A percentile compares a stretch with the other conserved stretches of the same genome.
phyloP scores from a whole-genome alignment of 2,888 invertebrate species.

The Gibbula magus region DNA sequence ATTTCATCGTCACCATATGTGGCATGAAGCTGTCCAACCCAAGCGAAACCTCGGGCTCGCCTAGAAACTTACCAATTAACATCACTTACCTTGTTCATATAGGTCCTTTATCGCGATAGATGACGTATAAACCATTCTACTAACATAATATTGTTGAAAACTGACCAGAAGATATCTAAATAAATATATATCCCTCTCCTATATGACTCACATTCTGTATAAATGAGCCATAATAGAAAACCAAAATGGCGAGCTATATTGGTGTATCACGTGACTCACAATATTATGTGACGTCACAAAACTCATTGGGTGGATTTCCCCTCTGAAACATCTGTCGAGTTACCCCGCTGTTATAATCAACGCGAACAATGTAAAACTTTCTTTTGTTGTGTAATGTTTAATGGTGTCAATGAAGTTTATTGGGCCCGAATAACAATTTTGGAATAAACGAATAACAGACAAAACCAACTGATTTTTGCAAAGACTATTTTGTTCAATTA shows the following conservation, averaged over 20 bases:
- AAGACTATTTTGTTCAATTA: too few species aligned
- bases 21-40: neutral
- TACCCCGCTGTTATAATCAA: too few species aligned
- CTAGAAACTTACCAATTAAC: neutral
- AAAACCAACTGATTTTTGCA: too few species aligned
- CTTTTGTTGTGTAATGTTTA: too few species aligned
- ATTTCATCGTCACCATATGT: neutral
- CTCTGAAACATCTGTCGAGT: slow-evolving; percentile 2
- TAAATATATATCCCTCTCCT: neutral
- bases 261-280: slow-evolving; percentile 31
- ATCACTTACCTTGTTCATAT: neutral
- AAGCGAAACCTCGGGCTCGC: neutral
- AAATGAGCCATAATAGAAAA: slow-evolving; percentile 30
- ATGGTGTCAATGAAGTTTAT: too few species aligned
- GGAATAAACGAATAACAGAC: too few species aligned
- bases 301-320: slow-evolving; percentile 9
- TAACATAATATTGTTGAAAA: neutral
- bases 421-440: too few species aligned
- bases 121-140: slow-evolving; percentile 1
- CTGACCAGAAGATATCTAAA: neutral
- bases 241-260: slow-evolving; percentile 30
- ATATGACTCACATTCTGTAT: slow-evolving; percentile 23
- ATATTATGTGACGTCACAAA: slow-evolving; percentile 29
- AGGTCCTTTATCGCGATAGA: neutral
- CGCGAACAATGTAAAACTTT: too few species aligned